A percentile compares a stretch with the other conserved stretches of the same genome.
phyloP scores from a whole-genome alignment of 2,113 vertebrate genomes.

The Stegastes partitus region DNA sequence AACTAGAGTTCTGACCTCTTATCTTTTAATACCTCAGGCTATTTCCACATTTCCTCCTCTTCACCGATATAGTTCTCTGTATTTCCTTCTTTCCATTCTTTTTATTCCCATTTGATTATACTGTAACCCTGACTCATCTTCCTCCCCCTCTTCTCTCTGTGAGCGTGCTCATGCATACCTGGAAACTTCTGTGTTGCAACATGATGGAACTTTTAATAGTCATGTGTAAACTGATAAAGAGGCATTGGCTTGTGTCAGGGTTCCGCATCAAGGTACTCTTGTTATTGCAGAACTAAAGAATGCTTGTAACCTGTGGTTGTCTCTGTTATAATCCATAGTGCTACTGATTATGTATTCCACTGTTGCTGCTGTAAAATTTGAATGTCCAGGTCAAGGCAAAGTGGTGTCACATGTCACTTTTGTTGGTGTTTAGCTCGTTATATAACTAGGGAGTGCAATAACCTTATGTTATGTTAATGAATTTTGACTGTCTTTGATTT shows the following conservation, averaged over 20 bases:
- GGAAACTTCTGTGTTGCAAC: slow-evolving; percentile 43
- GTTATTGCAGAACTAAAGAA: slow-evolving; percentile 25
- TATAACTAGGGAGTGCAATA: background rate
- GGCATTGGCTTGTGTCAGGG: background rate
- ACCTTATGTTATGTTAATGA: background rate
- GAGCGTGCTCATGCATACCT: slow-evolving; percentile 37
- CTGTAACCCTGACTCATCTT: slow-evolving; percentile 54
- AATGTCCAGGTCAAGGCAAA: slow-evolving; percentile 15
- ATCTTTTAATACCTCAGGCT: slow-evolving; percentile 38
- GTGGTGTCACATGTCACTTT: background rate
- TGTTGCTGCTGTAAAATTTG: slow-evolving; percentile 29
- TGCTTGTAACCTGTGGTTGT: slow-evolving; percentile 7
- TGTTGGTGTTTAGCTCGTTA: slow-evolving; percentile 9
- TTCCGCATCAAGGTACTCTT: slow-evolving; percentile 2
- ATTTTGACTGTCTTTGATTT: slow-evolving; percentile 25
- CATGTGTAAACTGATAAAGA: background rate
- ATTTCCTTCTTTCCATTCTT: slow-evolving; percentile 54
- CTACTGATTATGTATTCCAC: slow-evolving; percentile 5
- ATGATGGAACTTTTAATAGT: slow-evolving; percentile 14
- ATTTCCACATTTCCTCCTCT: slow-evolving; percentile 43
- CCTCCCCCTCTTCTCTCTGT: slow-evolving; percentile 23
- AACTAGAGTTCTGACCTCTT: slow-evolving; percentile 15
- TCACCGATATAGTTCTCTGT: slow-evolving; percentile 16
- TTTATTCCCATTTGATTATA: slow-evolving; percentile 33
- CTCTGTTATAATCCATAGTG: background rate